Conservation (phyloP, 2,113 vertebrate species). For the Pyxicephalus adspersus region DNA sequence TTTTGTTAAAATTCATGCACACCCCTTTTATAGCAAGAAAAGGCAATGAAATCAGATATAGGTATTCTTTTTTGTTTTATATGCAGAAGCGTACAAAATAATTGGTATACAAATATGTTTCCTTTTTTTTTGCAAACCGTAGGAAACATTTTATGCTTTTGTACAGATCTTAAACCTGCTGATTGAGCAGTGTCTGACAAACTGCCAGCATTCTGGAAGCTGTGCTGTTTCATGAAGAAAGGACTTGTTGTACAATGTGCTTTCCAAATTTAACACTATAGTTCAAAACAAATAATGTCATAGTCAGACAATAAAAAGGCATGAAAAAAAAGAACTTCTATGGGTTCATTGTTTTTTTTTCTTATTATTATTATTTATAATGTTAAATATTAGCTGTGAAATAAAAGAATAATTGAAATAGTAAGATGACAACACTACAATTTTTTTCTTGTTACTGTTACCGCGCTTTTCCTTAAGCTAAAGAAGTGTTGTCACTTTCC, state of each 20-base stretch:
- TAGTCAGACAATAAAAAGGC: neutral
- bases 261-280: constrained; percentile 1
- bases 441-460: no score
- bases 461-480: no score
- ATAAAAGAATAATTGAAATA: neutral
- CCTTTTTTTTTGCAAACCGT: constrained; percentile 11
- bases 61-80: neutral
- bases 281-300: neutral
- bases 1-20: neutral
- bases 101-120: constrained; percentile 19
- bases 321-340: no score
- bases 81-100: constrained; percentile 20
- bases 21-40: neutral
- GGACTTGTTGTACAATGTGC: constrained; percentile 12
- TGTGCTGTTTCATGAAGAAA: constrained; percentile 10
- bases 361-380: neutral
- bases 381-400: neutral
- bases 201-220: constrained; percentile 8
- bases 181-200: constrained; percentile 38
- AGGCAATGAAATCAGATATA: neutral
- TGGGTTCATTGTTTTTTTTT: neutral
- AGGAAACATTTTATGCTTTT: constrained; percentile 34
- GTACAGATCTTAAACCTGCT: constrained; percentile 15
- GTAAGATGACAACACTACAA: no score
- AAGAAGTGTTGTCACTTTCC: no score